phyloP scores from a whole-genome alignment of 2,888 invertebrate genomes.

The Sarcophaga subvicina region DNA sequence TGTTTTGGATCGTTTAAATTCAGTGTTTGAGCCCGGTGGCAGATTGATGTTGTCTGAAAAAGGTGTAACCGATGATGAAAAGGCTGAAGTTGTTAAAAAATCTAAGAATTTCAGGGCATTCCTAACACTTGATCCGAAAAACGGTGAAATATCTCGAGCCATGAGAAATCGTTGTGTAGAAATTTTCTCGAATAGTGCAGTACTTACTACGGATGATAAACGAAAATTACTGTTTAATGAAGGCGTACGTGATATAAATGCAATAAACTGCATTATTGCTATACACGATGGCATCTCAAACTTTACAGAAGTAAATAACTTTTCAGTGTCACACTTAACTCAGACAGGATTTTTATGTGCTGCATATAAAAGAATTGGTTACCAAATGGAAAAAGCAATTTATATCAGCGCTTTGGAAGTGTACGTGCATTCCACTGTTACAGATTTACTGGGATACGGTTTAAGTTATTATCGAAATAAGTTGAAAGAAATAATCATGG shows the following conservation, averaged over 20 bases:
- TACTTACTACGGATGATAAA: conserved; percentile 81
- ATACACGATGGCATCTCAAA: conserved; percentile 81
- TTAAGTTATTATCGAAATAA: conserved; percentile 79
- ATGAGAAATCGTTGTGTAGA: conserved; percentile 99
- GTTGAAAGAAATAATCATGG: conserved; percentile 77
- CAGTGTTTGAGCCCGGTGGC: conserved; percentile 96
- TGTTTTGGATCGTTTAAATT: conserved; percentile 97
- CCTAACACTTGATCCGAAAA: conserved; percentile 96
- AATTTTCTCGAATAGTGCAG: conserved; percentile 82
- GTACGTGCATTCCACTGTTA: conserved; percentile 79
- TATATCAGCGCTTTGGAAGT: conserved; percentile 80
- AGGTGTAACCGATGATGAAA: conserved; percentile 88
- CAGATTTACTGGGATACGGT: conserved; percentile 80
- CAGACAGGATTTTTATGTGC: conserved; percentile 79
- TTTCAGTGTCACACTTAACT: conserved; percentile 79
- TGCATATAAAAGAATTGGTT: conserved; percentile 79
- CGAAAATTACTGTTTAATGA: conserved; percentile 83
- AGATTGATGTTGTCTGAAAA: conserved; percentile 94
- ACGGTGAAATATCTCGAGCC: conserved; percentile 98
- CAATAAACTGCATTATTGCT: conserved; percentile 82
- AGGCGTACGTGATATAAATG: conserved; percentile 81
- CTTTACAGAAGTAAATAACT: conserved; percentile 78
- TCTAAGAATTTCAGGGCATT: conserved; percentile 96
- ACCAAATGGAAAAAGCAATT: conserved; percentile 76
- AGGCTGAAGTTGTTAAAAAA: conserved; percentile 88